Base-by-base conservation (phyloP, 2,797 vertebrate genomes). In the Tragopan temminckii region DNA sequence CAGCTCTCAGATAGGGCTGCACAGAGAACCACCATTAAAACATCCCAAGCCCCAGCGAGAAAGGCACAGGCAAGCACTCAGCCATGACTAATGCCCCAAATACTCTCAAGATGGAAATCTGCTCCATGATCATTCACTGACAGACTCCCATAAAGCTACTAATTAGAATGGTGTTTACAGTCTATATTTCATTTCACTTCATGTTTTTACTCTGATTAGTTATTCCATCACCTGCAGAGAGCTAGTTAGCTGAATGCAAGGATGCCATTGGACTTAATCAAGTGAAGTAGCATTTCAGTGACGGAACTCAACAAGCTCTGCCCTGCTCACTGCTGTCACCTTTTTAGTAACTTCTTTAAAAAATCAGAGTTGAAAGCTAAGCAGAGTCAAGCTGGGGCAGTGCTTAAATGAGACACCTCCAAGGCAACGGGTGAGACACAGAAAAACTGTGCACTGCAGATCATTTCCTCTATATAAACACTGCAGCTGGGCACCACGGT, bases 151-250 rank as follows among this genome's bases (percentile, higher is more conserved):
- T 96, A 88, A 96, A 96, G 74, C 69, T 43, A 87, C 89, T 93
- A 93, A 90, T 95, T 83, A 91, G 83, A 80, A 93, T 45, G 53
- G 92, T 92, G 93, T 93, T 96, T 80, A 90, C 89, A 85, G 84
- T 40, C 71, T 78, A 85, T 76, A 95, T 96, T 83, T 94, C 95
- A 94, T 93, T 88, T 88, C 92, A 85, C 93, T 85, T 94, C 78
- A 96, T 92, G 95, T 80, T 90, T 94, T 93, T 85, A 93, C 80
- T 91, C 88, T 94, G 94, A 96, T 96, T 93, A 96, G 93, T 97
- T 96, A 91, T 95, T 93, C 92, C 89, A 70, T 95, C 96, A 95
- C 96, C 95, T 95, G 91, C 96, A 93, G 94, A 94, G 94, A 92
- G 82, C 90, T 91, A 95, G 92, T 95, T 95, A 93, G 80, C 90